Conservation (phyloP, 2,888 invertebrate genomes). For the Spodoptera picta region DNA sequence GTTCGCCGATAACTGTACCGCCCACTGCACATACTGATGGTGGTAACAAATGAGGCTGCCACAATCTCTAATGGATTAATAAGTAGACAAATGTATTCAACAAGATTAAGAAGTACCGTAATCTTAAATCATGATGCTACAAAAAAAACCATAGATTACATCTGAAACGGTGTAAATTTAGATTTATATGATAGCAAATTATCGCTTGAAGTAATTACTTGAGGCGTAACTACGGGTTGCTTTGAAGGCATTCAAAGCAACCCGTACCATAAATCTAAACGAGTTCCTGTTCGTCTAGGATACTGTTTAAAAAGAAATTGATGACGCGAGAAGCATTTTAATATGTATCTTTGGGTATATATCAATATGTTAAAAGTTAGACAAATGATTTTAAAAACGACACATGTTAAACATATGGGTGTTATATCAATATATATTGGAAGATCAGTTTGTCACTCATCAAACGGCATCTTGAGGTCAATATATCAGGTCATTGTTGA, state of each 20-base stretch:
- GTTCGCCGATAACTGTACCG: slow-evolving; percentile 25
- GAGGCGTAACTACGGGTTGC: slow-evolving; percentile 21
- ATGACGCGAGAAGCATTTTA: slow-evolving; percentile 8
- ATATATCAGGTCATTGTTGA: neutral
- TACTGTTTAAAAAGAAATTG: slow-evolving; percentile 30
- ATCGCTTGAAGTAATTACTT: slow-evolving; percentile 20
- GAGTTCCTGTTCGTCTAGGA: slow-evolving; percentile 18
- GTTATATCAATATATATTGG: too few species aligned
- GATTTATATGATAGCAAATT: slow-evolving; percentile 35
- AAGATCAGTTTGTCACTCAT: too few species aligned
- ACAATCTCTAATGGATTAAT: slow-evolving; percentile 43
- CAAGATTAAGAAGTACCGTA: slow-evolving; percentile 32
- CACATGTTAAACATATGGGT: too few species aligned
- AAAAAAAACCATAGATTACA: slow-evolving; percentile 1
- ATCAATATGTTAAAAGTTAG: too few species aligned
- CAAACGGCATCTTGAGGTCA: neutral
- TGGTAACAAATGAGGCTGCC: slow-evolving; percentile 33
- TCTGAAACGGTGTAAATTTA: slow-evolving; percentile 21
- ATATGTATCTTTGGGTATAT: too few species aligned
- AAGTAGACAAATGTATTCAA: slow-evolving; percentile 40
- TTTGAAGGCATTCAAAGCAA: slow-evolving; percentile 35
- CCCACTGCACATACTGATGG: slow-evolving; percentile 25
- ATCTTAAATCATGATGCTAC: neutral
- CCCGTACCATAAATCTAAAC: slow-evolving; percentile 42
- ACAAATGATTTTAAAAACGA: too few species aligned